Percentiles rank a stretch among this genome's conserved stretches.
Evolutionary conservation across 2,797 vertebrate genomes (phyloP).

Genomic region (Clarias fuscus): DNA sequence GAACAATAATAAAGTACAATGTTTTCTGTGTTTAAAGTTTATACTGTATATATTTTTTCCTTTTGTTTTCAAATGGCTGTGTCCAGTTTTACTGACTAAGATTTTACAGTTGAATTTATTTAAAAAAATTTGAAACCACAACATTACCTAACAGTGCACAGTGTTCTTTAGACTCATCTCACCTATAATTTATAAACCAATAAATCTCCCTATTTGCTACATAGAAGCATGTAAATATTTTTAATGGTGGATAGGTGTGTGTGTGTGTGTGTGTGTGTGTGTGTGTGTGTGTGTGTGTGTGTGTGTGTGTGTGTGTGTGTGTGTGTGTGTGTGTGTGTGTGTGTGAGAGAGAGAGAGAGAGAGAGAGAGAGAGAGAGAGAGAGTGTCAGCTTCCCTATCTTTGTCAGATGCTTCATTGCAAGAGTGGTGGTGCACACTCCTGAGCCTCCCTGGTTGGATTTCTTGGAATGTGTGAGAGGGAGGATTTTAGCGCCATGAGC

Average conservation of each 20-base stretch:
- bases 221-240: constrained; percentile 47
- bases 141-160: constrained; percentile 38
- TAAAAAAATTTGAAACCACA: too few species aligned
- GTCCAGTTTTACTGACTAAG: constrained; percentile 7
- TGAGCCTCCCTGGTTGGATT: constrained; percentile 82
- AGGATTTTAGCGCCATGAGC: constrained; percentile 84
- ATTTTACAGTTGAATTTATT: constrained; percentile 63
- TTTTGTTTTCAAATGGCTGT: too few species aligned
- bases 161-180: constrained; percentile 33
- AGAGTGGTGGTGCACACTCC: constrained; percentile 78
- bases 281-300: constrained; percentile 12
- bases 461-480: constrained; percentile 84
- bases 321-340: constrained; percentile 7
- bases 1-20: not conserved
- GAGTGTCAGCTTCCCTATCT: constrained; percentile 54
- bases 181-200: constrained; percentile 58
- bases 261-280: constrained; percentile 46
- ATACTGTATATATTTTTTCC: not conserved
- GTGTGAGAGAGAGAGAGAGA: constrained; percentile 37
- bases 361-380: constrained; percentile 12
- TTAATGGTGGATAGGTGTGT: constrained; percentile 52
- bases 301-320: constrained; percentile 28
- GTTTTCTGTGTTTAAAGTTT: not conserved
- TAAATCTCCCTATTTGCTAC: constrained; percentile 50
- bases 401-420: constrained; percentile 69